Evolutionary conservation across 1,140 invertebrate species (phyloP).

Genomic region (Caenorhabditis brenneri): DNA sequence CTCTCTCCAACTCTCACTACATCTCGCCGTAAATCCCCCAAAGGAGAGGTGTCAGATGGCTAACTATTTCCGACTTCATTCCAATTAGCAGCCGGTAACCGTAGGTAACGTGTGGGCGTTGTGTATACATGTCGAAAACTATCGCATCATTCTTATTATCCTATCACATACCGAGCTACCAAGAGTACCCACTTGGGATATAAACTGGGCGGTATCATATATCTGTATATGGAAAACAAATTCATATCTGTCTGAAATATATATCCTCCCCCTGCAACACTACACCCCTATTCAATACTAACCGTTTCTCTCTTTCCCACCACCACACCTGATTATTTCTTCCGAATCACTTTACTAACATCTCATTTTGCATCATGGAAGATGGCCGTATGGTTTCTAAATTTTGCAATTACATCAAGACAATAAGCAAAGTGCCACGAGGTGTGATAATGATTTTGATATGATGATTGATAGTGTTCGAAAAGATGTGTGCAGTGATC

Average conservation of each 20-base stretch:
- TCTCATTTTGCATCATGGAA: not conserved
- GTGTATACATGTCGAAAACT: constrained; percentile 6
- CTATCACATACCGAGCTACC: not conserved
- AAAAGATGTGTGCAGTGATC: not conserved
- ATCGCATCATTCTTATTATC: constrained; percentile 1
- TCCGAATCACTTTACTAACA: not conserved
- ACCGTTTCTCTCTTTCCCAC: not conserved
- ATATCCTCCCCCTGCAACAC: not conserved
- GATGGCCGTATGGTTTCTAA: not conserved
- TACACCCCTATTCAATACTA: not conserved
- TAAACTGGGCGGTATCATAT: not conserved
- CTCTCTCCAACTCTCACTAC: not conserved
- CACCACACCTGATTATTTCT: not conserved
- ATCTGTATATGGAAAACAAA: too few relatives aligned
- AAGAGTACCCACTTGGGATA: not conserved
- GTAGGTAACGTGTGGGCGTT: constrained; percentile 30
- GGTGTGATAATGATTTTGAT: constrained; percentile 24
- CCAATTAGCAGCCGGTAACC: constrained; percentile 26
- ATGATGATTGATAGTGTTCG: constrained; percentile 10
- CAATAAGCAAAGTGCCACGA: not conserved
- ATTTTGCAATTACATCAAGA: not conserved
- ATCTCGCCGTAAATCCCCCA: constrained; percentile 4
- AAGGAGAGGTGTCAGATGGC: not conserved
- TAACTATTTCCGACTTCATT: not conserved
- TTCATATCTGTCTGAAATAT: not conserved